Conservation (phyloP, 2,888 invertebrate species). For the Lathronympha strigana region DNA sequence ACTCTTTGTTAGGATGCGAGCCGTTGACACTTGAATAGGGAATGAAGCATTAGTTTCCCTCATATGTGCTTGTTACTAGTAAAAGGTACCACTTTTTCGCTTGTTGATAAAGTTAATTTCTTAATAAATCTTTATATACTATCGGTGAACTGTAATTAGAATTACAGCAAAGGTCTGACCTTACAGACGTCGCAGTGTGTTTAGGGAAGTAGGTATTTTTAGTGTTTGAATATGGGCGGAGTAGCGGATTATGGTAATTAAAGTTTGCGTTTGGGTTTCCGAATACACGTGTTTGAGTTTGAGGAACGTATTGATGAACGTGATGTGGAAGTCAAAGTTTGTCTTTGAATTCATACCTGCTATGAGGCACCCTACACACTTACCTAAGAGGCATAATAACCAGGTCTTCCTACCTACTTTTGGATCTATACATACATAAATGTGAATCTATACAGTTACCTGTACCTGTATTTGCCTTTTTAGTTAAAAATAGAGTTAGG, state of each 20-base stretch:
- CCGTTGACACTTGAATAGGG: slow-evolving; percentile 70
- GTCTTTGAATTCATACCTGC: neutral
- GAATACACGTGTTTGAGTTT: neutral
- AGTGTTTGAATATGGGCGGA: neutral
- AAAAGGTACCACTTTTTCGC: too few species aligned
- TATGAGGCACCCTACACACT: too few species aligned
- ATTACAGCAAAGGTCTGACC: slow-evolving; percentile 23
- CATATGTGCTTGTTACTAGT: too few species aligned
- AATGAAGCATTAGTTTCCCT: slow-evolving; percentile 63
- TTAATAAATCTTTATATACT: too few species aligned
- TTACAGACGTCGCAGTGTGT: slow-evolving; percentile 12
- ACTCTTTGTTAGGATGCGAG: slow-evolving; percentile 67
- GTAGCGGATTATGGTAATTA: slow-evolving; percentile 21
- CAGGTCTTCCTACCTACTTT: too few species aligned
- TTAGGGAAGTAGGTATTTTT: slow-evolving; percentile 8
- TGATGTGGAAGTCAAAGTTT: neutral
- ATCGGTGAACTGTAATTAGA: slow-evolving; percentile 52
- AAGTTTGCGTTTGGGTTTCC: slow-evolving; percentile 7
- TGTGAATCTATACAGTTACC: too few species aligned
- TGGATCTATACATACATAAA: too few species aligned
- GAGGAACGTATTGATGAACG: neutral
- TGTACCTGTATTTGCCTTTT: too few species aligned
- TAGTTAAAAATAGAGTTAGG: too few species aligned
- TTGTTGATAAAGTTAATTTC: too few species aligned
- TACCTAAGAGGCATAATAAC: neutral